A percentile compares a stretch with the other conserved stretches of the same genome.
phyloP scores from a whole-genome alignment of 2,888 invertebrate species.

The Beris morrisii region DNA sequence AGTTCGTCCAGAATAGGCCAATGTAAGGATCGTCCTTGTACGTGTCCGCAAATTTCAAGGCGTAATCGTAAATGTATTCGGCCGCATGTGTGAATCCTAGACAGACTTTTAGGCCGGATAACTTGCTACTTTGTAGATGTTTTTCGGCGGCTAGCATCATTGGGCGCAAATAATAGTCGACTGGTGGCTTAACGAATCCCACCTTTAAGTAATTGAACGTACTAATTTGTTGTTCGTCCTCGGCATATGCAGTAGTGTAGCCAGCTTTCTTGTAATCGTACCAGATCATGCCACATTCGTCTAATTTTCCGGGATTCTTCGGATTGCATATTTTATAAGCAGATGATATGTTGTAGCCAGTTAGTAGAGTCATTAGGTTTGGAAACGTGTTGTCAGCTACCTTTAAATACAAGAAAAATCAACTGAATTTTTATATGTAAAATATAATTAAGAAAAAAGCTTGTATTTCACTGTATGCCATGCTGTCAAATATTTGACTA shows the following conservation, averaged over 20 bases:
- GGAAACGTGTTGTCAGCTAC: slow-evolving; percentile 89
- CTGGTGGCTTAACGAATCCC: slow-evolving; percentile 73
- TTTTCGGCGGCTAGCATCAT: slow-evolving; percentile 69
- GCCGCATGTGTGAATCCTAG: slow-evolving; percentile 65
- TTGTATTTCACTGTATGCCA: too few relatives aligned
- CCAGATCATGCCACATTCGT: slow-evolving; percentile 78
- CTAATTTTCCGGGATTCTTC: slow-evolving; percentile 60
- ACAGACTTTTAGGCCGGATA: slow-evolving; percentile 62
- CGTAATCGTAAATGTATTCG: slow-evolving; percentile 70
- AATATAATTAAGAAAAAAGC: too few relatives aligned
- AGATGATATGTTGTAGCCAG: slow-evolving; percentile 63
- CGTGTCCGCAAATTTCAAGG: slow-evolving; percentile 66
- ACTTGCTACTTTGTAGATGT: slow-evolving; percentile 55
- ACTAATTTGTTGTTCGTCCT: slow-evolving; percentile 72
- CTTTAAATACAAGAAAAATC: slow-evolving; percentile 51
- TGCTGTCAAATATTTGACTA: too few relatives aligned
- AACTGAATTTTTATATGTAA: too few relatives aligned
- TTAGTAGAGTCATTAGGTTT: slow-evolving; percentile 80
- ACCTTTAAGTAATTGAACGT: slow-evolving; percentile 71
- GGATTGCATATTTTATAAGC: slow-evolving; percentile 60
- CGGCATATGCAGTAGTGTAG: slow-evolving; percentile 78
- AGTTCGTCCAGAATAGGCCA: slow-evolving; percentile 78
- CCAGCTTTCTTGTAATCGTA: slow-evolving; percentile 68
- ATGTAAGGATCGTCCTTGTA: slow-evolving; percentile 67
- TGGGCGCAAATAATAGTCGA: slow-evolving; percentile 80